Conservation (phyloP, 2,113 vertebrate species). For the Zosterops borbonicus region DNA sequence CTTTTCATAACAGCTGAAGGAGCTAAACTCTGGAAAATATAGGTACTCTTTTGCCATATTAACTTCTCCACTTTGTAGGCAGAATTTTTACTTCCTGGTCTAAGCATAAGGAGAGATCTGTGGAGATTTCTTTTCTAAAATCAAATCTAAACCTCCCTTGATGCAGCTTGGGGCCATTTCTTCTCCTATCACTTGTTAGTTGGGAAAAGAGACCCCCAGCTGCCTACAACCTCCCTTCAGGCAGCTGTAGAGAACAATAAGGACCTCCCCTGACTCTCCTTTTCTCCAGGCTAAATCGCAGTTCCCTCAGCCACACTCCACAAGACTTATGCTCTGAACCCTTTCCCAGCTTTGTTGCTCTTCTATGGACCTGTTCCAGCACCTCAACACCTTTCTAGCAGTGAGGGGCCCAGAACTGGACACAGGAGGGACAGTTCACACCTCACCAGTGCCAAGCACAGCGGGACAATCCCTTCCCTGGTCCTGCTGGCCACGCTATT, state of each 20-base stretch:
- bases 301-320: no score
- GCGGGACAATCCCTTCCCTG: not conserved
- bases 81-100: not conserved
- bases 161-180: not conserved
- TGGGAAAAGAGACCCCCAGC: not conserved
- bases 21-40: not conserved
- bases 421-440: no score
- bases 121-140: not conserved
- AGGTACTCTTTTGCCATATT: not conserved
- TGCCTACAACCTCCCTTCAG: not conserved
- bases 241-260: not conserved
- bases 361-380: not conserved
- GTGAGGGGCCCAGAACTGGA: not conserved
- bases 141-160: not conserved
- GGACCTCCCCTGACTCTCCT: rapidly evolving
- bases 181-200: not conserved
- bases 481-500: not conserved
- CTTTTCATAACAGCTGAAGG: not conserved
- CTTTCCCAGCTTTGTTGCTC: not conserved
- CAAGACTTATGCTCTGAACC: not conserved
- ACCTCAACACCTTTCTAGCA: not conserved
- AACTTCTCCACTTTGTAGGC: not conserved
- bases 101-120: not conserved
- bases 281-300: not conserved
- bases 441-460: not conserved